phyloP scores from a whole-genome alignment of 2,113 vertebrate species.

The Engystomops pustulosus region DNA sequence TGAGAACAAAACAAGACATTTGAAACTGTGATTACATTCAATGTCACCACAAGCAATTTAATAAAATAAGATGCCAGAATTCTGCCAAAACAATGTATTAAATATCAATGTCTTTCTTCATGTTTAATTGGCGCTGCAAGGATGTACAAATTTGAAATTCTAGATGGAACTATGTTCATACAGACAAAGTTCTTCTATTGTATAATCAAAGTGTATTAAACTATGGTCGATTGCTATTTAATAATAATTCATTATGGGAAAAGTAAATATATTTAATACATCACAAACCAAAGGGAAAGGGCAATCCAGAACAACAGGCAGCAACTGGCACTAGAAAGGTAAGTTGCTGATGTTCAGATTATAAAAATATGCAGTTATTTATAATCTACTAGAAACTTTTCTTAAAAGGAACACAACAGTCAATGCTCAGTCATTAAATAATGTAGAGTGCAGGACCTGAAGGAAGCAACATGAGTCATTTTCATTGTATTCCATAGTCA shows the following conservation, averaged over 20 bases:
- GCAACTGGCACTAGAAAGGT: background rate
- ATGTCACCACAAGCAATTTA: constrained; percentile 57
- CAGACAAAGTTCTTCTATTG: constrained; percentile 7
- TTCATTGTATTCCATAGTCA: too few relatives aligned
- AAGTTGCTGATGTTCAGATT: background rate
- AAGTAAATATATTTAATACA: constrained; percentile 6
- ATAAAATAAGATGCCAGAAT: constrained; percentile 60
- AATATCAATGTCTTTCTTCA: constrained; percentile 57
- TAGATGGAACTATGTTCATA: constrained; percentile 23
- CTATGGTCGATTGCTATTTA: background rate
- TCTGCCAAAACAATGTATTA: constrained; percentile 57
- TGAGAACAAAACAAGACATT: constrained; percentile 53
- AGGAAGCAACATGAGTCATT: too few relatives aligned
- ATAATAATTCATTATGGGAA: background rate
- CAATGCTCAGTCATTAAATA: too few relatives aligned
- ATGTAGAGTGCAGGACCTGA: too few relatives aligned
- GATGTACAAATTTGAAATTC: constrained; percentile 60
- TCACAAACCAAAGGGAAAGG: background rate
- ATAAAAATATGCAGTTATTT: background rate
- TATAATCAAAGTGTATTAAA: constrained; percentile 18
- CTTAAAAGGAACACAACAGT: too few relatives aligned
- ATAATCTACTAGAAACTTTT: too few relatives aligned
- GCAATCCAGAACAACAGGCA: background rate
- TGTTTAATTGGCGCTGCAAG: constrained; percentile 60
- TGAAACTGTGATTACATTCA: constrained; percentile 51